Base-by-base conservation (phyloP, 1,140 invertebrate species). In the Solenopsis fugax region DNA sequence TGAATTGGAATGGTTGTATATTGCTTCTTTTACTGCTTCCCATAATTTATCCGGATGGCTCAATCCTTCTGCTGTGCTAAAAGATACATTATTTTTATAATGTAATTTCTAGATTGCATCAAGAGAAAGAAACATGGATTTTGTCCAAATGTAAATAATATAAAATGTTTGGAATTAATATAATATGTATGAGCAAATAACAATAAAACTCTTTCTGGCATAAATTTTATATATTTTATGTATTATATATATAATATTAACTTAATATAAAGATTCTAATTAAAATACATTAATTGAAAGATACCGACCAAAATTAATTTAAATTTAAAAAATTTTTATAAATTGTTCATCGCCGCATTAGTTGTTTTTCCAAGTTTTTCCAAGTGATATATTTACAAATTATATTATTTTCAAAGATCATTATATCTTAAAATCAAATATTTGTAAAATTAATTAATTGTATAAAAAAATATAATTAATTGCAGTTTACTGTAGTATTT, bases 21-120 rank as follows among this genome's bases (percentile, higher is more conserved):
- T 90, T 37, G 96, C 95, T 18, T 90, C 7, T 3, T 41, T 1
- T 76, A 98, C 90, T 37, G 96, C 95, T 18, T 90, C 62, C 96
- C 97, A 97, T 78, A 97, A 94, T 91, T 96, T 94, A 82, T 96
- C 93, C 81, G 96, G 97, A 64, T 94, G 95, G 4, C 96, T 96
- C 75, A 96, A 60, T 50, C 78, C 29, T 29, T 29, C 5, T 0
- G 24, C 48, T 69, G 64, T 86, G 13, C 89, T 90, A 34, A 3
- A 41, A 41, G 4, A 29, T 2, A 41, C 4, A 5, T 41, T 7
- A 41, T 41, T 1, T 29, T 41, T 41, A 41, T 62, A 24, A 72
- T 48, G 21, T 69, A 67, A 41, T 10, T 4, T 54, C 4, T 24
- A 12, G 10, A 71, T n/a, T 12, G 0, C 5, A n/a, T 56, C 10